Evolutionary conservation across 2,888 invertebrate genomes (phyloP).

Genomic region (Drosophila sordidula): DNA sequence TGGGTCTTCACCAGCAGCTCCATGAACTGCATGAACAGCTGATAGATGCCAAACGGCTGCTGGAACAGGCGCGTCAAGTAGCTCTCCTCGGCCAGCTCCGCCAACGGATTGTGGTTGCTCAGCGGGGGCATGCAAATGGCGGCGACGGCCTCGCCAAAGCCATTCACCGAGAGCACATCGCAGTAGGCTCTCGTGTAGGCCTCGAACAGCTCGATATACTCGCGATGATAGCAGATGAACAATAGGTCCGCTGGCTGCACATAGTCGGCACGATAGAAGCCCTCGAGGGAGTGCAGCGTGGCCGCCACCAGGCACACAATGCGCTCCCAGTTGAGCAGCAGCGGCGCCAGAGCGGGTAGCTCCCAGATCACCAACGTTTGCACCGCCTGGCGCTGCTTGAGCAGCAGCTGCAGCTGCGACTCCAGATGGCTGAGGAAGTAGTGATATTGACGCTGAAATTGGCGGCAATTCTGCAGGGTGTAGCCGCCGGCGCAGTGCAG

Average conservation of each 20-base stretch:
- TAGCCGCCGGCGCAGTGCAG: conserved; percentile 74
- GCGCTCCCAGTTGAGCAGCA: conserved; percentile 89
- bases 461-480: conserved; percentile 78
- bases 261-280: conserved; percentile 89
- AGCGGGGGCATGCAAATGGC: conserved; percentile 85
- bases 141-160: conserved; percentile 89
- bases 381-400: conserved; percentile 68
- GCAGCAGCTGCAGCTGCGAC: conserved; percentile 73
- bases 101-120: conserved; percentile 47
- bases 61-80: conserved; percentile 80
- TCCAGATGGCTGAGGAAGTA: conserved; percentile 75
- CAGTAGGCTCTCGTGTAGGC: conserved; percentile 90
- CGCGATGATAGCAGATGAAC: conserved; percentile 89
- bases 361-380: conserved; percentile 57
- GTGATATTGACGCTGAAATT: conserved; percentile 77
- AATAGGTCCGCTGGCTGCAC: conserved; percentile 88
- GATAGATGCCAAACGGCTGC: conserved; percentile 81
- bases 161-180: conserved; percentile 90
- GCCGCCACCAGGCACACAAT: conserved; percentile 89
- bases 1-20: conserved; percentile 75
- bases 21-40: conserved; percentile 79
- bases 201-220: conserved; percentile 90
- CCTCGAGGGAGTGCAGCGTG: conserved; percentile 89
- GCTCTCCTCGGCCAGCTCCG: conserved; percentile 62
- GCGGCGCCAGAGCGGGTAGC: conserved; percentile 52